phyloP scores from a whole-genome alignment of 2,888 invertebrate species.

The Malacosoma neustria region DNA sequence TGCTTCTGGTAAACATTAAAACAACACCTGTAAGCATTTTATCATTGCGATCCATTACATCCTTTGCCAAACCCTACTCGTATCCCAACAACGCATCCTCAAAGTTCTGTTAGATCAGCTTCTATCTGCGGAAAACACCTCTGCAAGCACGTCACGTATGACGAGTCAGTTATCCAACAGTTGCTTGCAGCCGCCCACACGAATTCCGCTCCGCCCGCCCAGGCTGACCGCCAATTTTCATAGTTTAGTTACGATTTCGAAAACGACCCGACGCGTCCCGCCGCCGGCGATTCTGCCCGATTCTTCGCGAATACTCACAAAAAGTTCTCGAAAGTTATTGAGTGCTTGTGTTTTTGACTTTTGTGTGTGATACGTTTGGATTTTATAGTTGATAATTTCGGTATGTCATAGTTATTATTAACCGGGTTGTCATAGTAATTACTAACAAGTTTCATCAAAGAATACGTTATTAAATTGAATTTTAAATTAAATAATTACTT shows the following conservation, averaged over 20 bases:
- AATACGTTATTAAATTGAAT: slow-evolving; percentile 1
- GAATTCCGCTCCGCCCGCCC: slow-evolving; percentile 60
- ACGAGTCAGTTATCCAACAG: slow-evolving; percentile 59
- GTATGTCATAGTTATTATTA: slow-evolving; percentile 28
- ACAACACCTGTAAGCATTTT: background rate
- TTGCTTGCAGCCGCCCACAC: slow-evolving; percentile 58
- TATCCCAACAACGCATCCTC: slow-evolving; percentile 21
- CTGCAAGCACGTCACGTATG: slow-evolving; percentile 63
- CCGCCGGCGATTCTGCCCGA: slow-evolving; percentile 66
- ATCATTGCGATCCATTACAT: background rate
- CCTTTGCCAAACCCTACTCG: slow-evolving; percentile 13
- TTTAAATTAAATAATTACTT: background rate
- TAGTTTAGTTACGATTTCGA: slow-evolving; percentile 76
- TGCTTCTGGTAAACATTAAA: background rate
- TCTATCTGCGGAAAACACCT: slow-evolving; percentile 72
- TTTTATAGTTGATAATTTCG: slow-evolving; percentile 29
- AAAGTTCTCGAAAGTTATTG: slow-evolving; percentile 48
- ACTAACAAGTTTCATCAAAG: background rate
- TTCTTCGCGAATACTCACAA: slow-evolving; percentile 56
- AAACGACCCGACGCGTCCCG: slow-evolving; percentile 75
- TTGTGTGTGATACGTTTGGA: slow-evolving; percentile 49
- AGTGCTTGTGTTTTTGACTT: slow-evolving; percentile 47
- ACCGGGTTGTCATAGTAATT: background rate
- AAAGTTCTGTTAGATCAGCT: slow-evolving; percentile 40
- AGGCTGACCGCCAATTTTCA: slow-evolving; percentile 67